Evolutionary conservation across 2,797 vertebrate genomes (phyloP).

Genomic region (Chiroxiphia lanceolata): DNA sequence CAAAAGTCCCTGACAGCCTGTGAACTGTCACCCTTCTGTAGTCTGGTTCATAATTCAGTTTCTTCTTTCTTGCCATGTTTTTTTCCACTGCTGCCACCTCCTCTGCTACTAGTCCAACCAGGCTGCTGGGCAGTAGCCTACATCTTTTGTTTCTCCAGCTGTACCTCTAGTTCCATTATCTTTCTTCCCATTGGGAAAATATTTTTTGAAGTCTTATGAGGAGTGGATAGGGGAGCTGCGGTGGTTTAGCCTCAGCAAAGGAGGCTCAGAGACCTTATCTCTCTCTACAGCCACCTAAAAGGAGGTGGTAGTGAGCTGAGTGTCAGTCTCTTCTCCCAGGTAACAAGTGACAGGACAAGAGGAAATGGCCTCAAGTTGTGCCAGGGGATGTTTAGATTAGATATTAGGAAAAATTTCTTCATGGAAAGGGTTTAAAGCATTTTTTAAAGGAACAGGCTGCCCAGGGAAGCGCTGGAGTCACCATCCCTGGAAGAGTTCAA

Average conservation of each 20-base stretch:
- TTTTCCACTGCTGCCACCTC: neutral
- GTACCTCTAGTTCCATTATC: neutral
- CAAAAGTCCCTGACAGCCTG: neutral
- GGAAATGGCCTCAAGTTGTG: neutral
- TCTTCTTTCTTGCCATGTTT: neutral
- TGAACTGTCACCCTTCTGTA: neutral
- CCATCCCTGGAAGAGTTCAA: neutral
- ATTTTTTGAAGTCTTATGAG: neutral
- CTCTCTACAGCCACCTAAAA: neutral
- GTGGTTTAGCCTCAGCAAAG: neutral
- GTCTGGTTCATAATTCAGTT: neutral
- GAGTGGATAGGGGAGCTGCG: neutral
- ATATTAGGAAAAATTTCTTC: neutral
- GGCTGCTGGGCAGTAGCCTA: constrained; percentile 41
- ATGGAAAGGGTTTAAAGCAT: neutral
- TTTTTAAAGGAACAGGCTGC: neutral
- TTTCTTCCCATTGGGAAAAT: neutral
- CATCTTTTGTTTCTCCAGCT: neutral
- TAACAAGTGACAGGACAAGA: too few species aligned
- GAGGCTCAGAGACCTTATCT: neutral
- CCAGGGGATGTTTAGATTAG: too few species aligned
- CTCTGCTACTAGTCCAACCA: neutral
- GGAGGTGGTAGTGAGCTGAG: too few species aligned
- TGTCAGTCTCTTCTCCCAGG: neutral
- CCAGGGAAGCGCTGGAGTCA: neutral